Percentiles rank a stretch among this genome's conserved stretches.
Conservation (phyloP, 2,113 vertebrate species). For the Himantopus leucocephalus region DNA sequence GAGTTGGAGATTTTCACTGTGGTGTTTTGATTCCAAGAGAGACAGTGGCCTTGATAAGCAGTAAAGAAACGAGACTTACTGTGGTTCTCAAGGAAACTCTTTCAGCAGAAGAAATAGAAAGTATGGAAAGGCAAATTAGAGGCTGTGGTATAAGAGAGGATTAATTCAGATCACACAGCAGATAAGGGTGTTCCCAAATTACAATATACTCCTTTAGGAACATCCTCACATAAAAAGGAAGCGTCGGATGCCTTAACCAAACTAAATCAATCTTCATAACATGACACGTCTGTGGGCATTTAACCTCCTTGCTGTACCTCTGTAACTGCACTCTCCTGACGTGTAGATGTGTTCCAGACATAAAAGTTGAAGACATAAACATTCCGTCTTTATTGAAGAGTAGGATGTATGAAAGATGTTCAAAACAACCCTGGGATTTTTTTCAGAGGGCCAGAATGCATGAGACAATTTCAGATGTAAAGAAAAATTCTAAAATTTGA, state of each 20-base stretch:
- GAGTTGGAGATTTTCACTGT: background rate
- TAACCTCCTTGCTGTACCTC: background rate
- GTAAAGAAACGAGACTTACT: background rate
- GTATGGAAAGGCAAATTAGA: background rate
- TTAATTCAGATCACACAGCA: background rate
- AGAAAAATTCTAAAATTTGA: background rate
- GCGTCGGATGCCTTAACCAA: background rate
- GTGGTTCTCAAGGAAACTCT: background rate
- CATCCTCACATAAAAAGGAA: background rate
- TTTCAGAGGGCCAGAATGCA: background rate
- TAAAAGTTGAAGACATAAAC: background rate
- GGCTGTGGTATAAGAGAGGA: background rate
- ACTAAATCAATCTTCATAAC: background rate
- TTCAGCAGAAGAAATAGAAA: background rate
- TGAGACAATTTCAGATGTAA: background rate
- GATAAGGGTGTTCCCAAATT: background rate
- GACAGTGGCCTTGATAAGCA: background rate
- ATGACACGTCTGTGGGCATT: background rate
- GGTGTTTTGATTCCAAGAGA: background rate
- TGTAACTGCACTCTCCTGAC: background rate
- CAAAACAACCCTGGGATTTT: background rate
- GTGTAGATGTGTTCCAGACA: background rate
- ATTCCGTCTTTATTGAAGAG: background rate
- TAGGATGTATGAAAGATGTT: background rate
- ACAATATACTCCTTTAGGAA: background rate